Evolutionary conservation across 2,888 invertebrate genomes (phyloP), one percentile per base, ranked within the genome.

Genomic region (Sinohyriopsis cumingii): DNA sequence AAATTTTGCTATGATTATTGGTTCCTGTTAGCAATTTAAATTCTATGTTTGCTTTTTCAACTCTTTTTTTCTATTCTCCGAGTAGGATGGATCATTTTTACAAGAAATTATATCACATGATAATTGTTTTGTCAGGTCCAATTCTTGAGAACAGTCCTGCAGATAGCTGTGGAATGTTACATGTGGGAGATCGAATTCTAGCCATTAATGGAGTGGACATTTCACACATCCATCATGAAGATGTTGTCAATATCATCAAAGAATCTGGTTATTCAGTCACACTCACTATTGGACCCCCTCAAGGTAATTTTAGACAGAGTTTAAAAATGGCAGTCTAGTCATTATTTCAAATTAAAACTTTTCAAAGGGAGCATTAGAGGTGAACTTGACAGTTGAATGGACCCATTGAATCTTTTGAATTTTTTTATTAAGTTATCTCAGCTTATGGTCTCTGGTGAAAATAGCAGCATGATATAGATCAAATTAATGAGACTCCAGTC

Each of bases 221-320:
- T 80, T 94, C 95, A 74, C 94, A 95, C 87, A 93, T 98, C 90
- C 95, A 95, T 80, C 99, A 99, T 88, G 97, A 97, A 55, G 97
- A 98, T 87, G 97, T 99, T 72, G 98, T 99, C 5, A 96, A 97
- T 88, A 93, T 99, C 75, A 99, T 99, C 87, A 99, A 98, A 91
- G 97, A 96, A 88, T 98, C 98, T 0, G 98, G 98, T 28, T 93
- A 95, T 79, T 93, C 95, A 63, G 97, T 98, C 71, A 95, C 96
- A 0, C 84, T 91, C 53, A 91, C 91, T 22, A 88, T 91, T 22
- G 90, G 89, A 19, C 85, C 89, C 55, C 89, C 90, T 2, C 81
- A 81, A 72, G 86, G 86, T 86, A 75, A 75, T 15, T 45, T 45
- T 45, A 45, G 45, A n/a, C n/a, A 15, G 2, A 19, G 12, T 59